A percentile compares a stretch with the other conserved stretches of the same genome.
Evolutionary conservation across 2,113 vertebrate species (phyloP).

Genomic region (Rattus rattus): DNA sequence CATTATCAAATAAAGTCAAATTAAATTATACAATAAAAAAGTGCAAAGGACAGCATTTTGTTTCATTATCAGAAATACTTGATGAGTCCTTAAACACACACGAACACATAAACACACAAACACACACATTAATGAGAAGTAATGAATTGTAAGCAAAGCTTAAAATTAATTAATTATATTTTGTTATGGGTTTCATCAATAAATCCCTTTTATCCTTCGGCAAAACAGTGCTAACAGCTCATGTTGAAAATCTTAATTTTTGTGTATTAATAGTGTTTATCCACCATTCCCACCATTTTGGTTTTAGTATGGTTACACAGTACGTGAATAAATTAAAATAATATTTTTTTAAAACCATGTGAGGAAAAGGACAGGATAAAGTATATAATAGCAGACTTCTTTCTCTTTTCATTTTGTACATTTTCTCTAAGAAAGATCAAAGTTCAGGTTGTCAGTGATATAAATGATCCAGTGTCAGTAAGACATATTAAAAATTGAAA

Average conservation of each 20-base stretch:
- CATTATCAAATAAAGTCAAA: background rate
- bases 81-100: background rate
- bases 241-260: background rate
- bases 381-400: background rate
- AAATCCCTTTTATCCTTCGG: background rate
- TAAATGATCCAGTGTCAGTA: conserved; percentile 8
- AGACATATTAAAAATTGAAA: background rate
- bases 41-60: background rate
- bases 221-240: background rate
- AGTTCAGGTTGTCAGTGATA: background rate
- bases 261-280: background rate
- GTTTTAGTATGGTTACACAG: background rate
- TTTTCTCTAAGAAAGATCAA: conserved; percentile 20
- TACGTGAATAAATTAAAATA: background rate
- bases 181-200: background rate
- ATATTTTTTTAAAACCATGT: background rate
- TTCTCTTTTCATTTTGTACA: background rate
- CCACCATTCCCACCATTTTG: background rate
- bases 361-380: background rate
- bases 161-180: background rate
- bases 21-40: background rate
- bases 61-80: background rate
- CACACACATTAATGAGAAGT: background rate
- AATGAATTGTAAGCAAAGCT: background rate
- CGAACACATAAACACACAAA: background rate